phyloP scores from a whole-genome alignment of 2,113 vertebrate genomes.

The Apistogramma diplotaenia region DNA sequence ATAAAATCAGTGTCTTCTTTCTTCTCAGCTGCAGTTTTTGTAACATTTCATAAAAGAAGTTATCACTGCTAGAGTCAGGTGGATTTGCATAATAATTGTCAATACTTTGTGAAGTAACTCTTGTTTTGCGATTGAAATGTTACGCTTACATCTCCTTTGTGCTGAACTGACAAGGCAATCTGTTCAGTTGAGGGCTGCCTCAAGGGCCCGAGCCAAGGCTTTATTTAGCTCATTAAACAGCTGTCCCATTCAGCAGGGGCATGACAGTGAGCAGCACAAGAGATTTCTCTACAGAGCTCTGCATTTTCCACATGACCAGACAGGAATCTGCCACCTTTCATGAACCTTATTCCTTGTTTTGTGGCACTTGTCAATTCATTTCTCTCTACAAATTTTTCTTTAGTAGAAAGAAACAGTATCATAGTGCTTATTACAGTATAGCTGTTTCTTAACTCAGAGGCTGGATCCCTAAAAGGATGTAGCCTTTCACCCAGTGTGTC shows the following conservation, averaged over 20 bases:
- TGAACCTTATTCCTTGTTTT: slow-evolving; percentile 4
- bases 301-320: slow-evolving; percentile 42
- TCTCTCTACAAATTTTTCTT: not conserved
- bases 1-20: not conserved
- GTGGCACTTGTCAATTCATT: not conserved
- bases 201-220: slow-evolving; percentile 45
- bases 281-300: slow-evolving; percentile 36
- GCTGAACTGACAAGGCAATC: slow-evolving; percentile 44
- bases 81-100: slow-evolving; percentile 42
- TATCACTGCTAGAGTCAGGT: not conserved
- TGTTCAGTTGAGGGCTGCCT: slow-evolving; percentile 45
- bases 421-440: not conserved
- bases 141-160: slow-evolving; percentile 36
- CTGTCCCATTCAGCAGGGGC: slow-evolving; percentile 58
- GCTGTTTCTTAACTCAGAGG: not conserved
- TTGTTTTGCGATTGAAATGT: slow-evolving; percentile 43
- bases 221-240: slow-evolving; percentile 77
- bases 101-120: slow-evolving; percentile 8
- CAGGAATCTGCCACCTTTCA: slow-evolving; percentile 31
- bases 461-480: not conserved
- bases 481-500: not conserved
- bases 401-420: not conserved
- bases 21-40: not conserved
- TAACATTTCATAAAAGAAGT: not conserved
- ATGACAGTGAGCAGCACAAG: slow-evolving; percentile 34